Conservation (phyloP, 1,140 invertebrate genomes). For the Chymomyza costata region DNA sequence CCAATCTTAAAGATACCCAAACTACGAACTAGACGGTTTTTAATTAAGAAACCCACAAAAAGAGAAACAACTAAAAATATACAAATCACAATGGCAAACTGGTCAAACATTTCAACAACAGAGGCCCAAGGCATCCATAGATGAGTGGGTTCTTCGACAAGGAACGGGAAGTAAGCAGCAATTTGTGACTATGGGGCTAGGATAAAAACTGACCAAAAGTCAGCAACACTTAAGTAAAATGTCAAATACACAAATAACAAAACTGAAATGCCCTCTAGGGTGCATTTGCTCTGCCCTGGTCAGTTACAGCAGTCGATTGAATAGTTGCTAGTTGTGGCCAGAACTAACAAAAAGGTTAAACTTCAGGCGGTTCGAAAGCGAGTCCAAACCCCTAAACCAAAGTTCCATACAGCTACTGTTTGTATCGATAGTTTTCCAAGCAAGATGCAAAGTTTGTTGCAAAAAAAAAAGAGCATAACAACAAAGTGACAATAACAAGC, state of each 20-base stretch:
- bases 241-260: slow-evolving; percentile 69
- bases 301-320: slow-evolving; percentile 38
- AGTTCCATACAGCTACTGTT: neutral
- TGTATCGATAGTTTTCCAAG: slow-evolving; percentile 52
- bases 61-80: too few species aligned
- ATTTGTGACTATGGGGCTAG: too few species aligned
- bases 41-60: too few species aligned
- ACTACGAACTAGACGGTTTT: too few species aligned
- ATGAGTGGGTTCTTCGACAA: too few species aligned
- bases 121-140: too few species aligned
- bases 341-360: slow-evolving; percentile 46
- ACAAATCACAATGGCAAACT: too few species aligned
- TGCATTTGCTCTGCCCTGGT: slow-evolving; percentile 50
- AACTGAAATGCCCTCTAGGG: slow-evolving; percentile 63
- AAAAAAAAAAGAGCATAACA: slow-evolving; percentile 15
- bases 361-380: too few species aligned
- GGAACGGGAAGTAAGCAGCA: too few species aligned
- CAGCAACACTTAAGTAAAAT: slow-evolving; percentile 72
- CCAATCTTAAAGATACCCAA: too few species aligned
- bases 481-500: slow-evolving; percentile 60
- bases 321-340: slow-evolving; percentile 47
- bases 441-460: slow-evolving; percentile 23
- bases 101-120: too few species aligned
- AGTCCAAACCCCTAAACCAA: neutral
- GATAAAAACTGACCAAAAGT: slow-evolving; percentile 57